Evolutionary conservation across 2,797 vertebrate genomes (phyloP).

Genomic region (Lepidocolaptes lacrymiger): DNA sequence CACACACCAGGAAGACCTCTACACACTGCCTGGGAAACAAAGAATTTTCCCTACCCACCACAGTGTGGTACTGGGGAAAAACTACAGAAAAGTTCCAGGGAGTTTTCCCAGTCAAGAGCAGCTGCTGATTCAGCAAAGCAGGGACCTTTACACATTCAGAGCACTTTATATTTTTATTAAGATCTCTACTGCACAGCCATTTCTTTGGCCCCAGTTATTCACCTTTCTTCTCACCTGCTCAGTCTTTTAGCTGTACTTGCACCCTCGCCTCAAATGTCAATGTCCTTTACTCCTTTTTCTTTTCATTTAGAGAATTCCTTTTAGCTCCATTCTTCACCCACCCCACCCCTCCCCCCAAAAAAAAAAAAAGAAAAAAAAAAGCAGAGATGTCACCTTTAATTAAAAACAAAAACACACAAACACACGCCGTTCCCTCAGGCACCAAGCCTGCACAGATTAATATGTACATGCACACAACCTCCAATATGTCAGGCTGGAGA

Average conservation of each 20-base stretch:
- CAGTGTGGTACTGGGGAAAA: background rate
- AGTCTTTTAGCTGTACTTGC: background rate
- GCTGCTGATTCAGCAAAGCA: background rate
- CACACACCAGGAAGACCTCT: background rate
- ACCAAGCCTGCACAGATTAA: slow-evolving; percentile 12
- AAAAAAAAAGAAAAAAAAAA: slow-evolving; percentile 12
- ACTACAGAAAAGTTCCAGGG: background rate
- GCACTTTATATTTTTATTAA: background rate
- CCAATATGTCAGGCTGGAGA: slow-evolving; percentile 33
- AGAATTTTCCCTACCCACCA: background rate
- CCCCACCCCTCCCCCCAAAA: background rate
- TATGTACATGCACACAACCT: slow-evolving; percentile 1
- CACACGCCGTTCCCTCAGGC: slow-evolving; percentile 28
- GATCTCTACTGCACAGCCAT: background rate
- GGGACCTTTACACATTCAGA: background rate
- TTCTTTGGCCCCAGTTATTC: background rate
- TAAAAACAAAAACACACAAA: slow-evolving; percentile 45
- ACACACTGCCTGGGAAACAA: background rate
- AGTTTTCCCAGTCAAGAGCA: background rate
- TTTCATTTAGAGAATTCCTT: background rate
- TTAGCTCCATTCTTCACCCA: background rate
- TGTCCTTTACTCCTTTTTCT: background rate
- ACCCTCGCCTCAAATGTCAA: background rate
- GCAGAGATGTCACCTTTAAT: slow-evolving; percentile 36
- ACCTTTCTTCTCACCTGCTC: background rate